These are phyloP conservation scores for Lepidochrysops patricia DNA, from an alignment of 2,888 invertebrate genomes.

Conservation along the genomic window DNA sequence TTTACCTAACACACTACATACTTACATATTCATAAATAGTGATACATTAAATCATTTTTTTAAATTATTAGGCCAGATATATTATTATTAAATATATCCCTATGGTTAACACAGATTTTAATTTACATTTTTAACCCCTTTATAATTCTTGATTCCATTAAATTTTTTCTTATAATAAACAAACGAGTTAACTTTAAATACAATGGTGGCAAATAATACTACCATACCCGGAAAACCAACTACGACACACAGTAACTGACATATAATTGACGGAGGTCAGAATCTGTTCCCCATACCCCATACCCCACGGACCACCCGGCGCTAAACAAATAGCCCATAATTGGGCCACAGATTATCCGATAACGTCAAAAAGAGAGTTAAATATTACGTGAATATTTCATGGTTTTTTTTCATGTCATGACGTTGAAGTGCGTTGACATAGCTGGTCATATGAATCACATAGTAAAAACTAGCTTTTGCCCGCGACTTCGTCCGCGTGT, in stretches of 20 bases:
- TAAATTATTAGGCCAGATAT: too few species aligned
- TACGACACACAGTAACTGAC: constrained; percentile 52
- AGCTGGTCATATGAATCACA: neutral
- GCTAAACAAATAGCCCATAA: constrained; percentile 58
- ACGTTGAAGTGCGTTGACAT: neutral
- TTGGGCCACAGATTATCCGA: constrained; percentile 53
- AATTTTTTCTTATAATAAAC: too few species aligned
- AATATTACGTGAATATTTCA: neutral
- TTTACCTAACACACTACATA: too few species aligned
- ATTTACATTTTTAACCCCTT: too few species aligned
- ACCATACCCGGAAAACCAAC: constrained; percentile 26
- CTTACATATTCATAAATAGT: too few species aligned
- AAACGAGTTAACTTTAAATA: neutral
- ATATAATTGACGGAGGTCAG: constrained; percentile 60
- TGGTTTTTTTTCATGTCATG: neutral
- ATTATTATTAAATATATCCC: too few species aligned
- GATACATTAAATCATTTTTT: too few species aligned
- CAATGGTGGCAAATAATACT: constrained; percentile 23
- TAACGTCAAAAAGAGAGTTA: constrained; percentile 27
- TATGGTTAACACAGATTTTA: too few species aligned
- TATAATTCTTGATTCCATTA: too few species aligned
- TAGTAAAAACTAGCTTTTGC: neutral
- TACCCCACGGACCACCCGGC: constrained; percentile 53
- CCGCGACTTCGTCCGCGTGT: too few species aligned
- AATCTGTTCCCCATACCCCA: constrained; percentile 31